Evolutionary conservation across 2,797 vertebrate species (phyloP).

Genomic region (Tachyglossus aculeatus): DNA sequence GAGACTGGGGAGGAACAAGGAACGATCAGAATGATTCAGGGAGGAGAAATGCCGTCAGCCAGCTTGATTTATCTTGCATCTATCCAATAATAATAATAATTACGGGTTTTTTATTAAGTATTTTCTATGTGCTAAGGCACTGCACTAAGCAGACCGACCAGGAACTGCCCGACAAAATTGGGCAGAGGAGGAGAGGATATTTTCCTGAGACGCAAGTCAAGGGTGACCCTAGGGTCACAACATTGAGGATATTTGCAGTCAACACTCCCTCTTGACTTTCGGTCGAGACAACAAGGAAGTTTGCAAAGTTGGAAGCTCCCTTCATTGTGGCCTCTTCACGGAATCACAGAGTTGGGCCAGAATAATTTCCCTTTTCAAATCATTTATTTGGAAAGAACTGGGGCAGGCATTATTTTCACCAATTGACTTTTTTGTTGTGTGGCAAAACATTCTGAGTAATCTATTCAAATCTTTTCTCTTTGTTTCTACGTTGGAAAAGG

Average conservation of each 20-base stretch:
- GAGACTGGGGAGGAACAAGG: too few relatives aligned
- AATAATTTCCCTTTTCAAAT: neutral
- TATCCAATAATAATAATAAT: too few relatives aligned
- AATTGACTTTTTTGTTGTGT: neutral
- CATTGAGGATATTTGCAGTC: neutral
- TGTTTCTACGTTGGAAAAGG: constrained; percentile 15
- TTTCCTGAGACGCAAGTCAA: too few relatives aligned
- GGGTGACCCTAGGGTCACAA: too few relatives aligned
- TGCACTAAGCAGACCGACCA: too few relatives aligned
- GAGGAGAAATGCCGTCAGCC: too few relatives aligned
- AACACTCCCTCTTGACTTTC: neutral
- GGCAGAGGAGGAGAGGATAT: too few relatives aligned
- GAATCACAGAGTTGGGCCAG: neutral
- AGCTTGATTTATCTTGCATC: too few relatives aligned
- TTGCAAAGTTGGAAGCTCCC: constrained; percentile 1
- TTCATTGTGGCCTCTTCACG: constrained; percentile 5
- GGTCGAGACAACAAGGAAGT: neutral
- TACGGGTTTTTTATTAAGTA: too few relatives aligned
- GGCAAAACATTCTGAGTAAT: constrained; percentile 21
- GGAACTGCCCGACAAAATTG: too few relatives aligned
- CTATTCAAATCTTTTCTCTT: constrained; percentile 3
- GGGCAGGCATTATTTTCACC: constrained; percentile 2
- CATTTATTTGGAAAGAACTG: constrained; percentile 3
- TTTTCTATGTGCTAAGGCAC: too few relatives aligned
- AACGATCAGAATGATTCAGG: too few relatives aligned